Conservation (phyloP, 2,113 vertebrate species). For the Callionymus lyra region DNA sequence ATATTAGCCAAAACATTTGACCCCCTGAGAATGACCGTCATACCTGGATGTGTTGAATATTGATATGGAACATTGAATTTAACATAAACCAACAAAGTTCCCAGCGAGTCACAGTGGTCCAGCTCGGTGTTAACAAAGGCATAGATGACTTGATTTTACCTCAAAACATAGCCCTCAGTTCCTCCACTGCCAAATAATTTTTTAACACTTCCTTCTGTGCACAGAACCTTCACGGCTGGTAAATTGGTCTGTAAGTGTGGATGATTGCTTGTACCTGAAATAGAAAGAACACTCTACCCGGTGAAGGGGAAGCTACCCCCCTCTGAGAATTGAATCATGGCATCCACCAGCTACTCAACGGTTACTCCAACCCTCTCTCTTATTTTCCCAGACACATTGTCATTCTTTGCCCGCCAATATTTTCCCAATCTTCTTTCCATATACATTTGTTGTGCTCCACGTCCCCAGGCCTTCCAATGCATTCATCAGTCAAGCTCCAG, state of each 20-base stretch:
- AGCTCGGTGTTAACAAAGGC: too few relatives aligned
- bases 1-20: too few relatives aligned
- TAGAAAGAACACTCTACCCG: constrained; percentile 33
- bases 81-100: too few relatives aligned
- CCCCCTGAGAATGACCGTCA: too few relatives aligned
- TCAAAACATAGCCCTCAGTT: background rate
- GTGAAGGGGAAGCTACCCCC: constrained; percentile 28
- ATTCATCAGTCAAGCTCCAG: constrained; percentile 63
- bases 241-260: constrained; percentile 30
- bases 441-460: constrained; percentile 56
- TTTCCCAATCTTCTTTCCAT: constrained; percentile 10
- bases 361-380: constrained; percentile 1
- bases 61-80: too few relatives aligned
- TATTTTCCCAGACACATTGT: background rate
- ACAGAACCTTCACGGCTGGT: constrained; percentile 10
- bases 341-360: constrained; percentile 14
- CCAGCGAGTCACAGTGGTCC: too few relatives aligned
- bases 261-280: constrained; percentile 31
- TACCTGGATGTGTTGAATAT: too few relatives aligned
- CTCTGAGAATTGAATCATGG: constrained; percentile 32
- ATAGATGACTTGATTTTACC: too few relatives aligned
- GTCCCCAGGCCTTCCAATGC: constrained; percentile 50
- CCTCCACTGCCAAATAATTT: too few relatives aligned
- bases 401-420: constrained; percentile 21
- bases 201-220: too few relatives aligned